Evolutionary conservation across 2,797 vertebrate species (phyloP).

Genomic region (Ptychadena robeensis): DNA sequence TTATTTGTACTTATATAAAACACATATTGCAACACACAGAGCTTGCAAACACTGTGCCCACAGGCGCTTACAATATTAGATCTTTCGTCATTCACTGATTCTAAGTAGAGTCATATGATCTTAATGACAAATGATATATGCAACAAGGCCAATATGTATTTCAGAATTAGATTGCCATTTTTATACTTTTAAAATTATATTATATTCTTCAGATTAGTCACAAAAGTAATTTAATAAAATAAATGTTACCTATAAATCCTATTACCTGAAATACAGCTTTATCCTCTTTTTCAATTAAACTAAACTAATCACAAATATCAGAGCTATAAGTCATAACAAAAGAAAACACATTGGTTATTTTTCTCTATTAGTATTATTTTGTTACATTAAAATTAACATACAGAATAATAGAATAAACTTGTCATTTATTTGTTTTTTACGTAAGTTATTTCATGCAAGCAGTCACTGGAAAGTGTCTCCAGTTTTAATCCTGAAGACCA

Average conservation of each 20-base stretch:
- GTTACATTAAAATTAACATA: slow-evolving; percentile 24
- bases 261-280: slow-evolving; percentile 55
- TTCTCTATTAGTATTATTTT: slow-evolving; percentile 6
- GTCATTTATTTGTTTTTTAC: neutral
- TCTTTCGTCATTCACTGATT: slow-evolving; percentile 37
- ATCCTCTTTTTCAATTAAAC: slow-evolving; percentile 54
- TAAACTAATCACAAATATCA: slow-evolving; percentile 56
- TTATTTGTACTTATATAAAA: slow-evolving; percentile 35
- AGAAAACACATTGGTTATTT: slow-evolving; percentile 7
- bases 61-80: slow-evolving; percentile 51
- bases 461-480: neutral
- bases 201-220: slow-evolving; percentile 57
- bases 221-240: slow-evolving; percentile 54
- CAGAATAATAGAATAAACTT: neutral
- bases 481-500: neutral
- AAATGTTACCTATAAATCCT: slow-evolving; percentile 57
- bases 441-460: neutral
- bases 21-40: slow-evolving; percentile 47
- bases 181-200: slow-evolving; percentile 56
- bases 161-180: slow-evolving; percentile 54
- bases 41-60: slow-evolving; percentile 24
- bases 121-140: slow-evolving; percentile 58
- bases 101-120: slow-evolving; percentile 20
- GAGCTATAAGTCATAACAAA: slow-evolving; percentile 47
- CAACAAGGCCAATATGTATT: slow-evolving; percentile 50